Conservation (phyloP, 2,113 vertebrate genomes). For the Brachyhypopomus occidentalis region DNA sequence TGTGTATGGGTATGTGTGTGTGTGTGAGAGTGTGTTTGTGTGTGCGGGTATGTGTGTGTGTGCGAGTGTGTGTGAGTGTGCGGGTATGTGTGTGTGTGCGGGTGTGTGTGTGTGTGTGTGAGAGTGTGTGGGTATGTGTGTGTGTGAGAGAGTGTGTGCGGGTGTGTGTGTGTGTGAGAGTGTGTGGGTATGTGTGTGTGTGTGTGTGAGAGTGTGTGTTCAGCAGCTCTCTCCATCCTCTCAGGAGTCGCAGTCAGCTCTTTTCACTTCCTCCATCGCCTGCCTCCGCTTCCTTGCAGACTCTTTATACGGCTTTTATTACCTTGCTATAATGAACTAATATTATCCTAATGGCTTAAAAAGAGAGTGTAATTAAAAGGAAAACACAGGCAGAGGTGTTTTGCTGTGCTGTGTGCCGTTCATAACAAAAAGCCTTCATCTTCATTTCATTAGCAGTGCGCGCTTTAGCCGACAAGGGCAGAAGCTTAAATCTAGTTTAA, state of each 20-base stretch:
- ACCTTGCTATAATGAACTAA: slow-evolving; percentile 49
- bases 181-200: slow-evolving; percentile 17
- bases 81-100: slow-evolving; percentile 11
- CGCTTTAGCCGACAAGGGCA: slow-evolving; percentile 21
- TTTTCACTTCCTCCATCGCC: slow-evolving; percentile 14
- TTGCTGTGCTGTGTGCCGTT: slow-evolving; percentile 15
- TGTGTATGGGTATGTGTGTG: not conserved
- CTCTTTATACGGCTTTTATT: slow-evolving; percentile 56
- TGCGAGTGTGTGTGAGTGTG: slow-evolving; percentile 27
- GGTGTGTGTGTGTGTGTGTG: slow-evolving; percentile 2
- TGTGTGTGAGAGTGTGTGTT: slow-evolving; percentile 29
- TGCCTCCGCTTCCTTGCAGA: slow-evolving; percentile 46
- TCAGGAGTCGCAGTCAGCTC: slow-evolving; percentile 45
- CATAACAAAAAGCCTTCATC: slow-evolving; percentile 45
- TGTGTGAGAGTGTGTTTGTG: slow-evolving; percentile 25
- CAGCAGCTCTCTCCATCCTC: slow-evolving; percentile 36
- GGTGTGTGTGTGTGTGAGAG: slow-evolving; percentile 31
- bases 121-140: slow-evolving; percentile 6
- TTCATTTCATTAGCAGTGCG: slow-evolving; percentile 22
- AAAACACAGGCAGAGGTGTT: slow-evolving; percentile 39
- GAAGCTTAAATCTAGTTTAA: slow-evolving; percentile 25
- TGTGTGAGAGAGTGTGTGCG: slow-evolving; percentile 25
- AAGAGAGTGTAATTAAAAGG: slow-evolving; percentile 46
- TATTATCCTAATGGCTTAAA: slow-evolving; percentile 47
- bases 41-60: slow-evolving; percentile 7